These are phyloP conservation scores for Neomicropteryx cornuta DNA, from an alignment of 1,140 invertebrate species.

Conservation along the genomic window DNA sequence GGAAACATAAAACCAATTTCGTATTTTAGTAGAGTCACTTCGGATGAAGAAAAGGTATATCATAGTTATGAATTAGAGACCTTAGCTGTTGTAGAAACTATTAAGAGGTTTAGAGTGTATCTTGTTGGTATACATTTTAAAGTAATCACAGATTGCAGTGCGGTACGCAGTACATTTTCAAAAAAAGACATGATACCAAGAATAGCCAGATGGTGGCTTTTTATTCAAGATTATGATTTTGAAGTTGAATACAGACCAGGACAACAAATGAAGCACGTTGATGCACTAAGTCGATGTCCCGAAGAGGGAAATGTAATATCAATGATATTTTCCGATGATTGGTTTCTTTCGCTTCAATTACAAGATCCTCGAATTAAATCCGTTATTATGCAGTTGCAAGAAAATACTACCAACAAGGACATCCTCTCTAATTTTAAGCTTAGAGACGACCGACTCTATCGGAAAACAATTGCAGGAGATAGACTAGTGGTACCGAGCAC, in stretches of 20 bases:
- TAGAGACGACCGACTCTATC: too few species aligned
- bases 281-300: constrained; percentile 18
- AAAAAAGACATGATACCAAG: constrained; percentile 17
- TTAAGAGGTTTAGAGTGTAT: constrained; percentile 15
- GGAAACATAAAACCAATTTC: constrained; percentile 15
- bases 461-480: not conserved
- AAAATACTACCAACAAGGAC: not conserved
- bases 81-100: constrained; percentile 16
- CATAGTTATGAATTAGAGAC: constrained; percentile 25
- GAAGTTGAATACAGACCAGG: constrained; percentile 17
- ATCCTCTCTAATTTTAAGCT: constrained; percentile 13
- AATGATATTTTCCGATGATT: too few species aligned
- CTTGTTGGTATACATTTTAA: constrained; percentile 18
- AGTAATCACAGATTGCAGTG: constrained; percentile 19
- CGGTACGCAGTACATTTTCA: constrained; percentile 12
- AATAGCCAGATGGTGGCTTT: constrained; percentile 19
- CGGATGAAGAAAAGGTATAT: constrained; percentile 16
- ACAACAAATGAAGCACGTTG: constrained; percentile 15
- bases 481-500: constrained; percentile 1
- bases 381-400: constrained; percentile 10
- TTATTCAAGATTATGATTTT: constrained; percentile 17
- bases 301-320: too few species aligned
- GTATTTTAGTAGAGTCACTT: constrained; percentile 21
- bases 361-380: constrained; percentile 14
- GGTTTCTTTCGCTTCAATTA: constrained; percentile 14